These are phyloP conservation scores for Silurus lanzhouensis DNA, from an alignment of 2,797 vertebrate genomes.

Conservation along the genomic window DNA sequence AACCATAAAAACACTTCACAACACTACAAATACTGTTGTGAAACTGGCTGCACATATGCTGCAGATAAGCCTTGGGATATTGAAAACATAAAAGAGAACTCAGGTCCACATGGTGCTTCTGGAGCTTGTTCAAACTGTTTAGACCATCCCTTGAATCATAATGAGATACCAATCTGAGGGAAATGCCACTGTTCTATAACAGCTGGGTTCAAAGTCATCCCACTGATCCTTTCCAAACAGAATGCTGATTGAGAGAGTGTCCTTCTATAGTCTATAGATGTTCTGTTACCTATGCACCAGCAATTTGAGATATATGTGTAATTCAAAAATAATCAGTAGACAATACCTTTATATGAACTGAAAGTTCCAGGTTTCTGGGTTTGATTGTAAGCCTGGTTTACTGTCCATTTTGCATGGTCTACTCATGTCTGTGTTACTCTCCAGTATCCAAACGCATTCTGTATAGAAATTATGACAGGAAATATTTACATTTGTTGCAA, in stretches of 20 bases:
- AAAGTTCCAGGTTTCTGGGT: neutral
- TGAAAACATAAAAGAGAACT: conserved; percentile 28
- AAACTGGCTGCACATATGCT: neutral
- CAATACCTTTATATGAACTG: neutral
- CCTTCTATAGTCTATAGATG: conserved; percentile 38
- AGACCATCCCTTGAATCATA: conserved; percentile 21
- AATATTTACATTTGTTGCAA: neutral
- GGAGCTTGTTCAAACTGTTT: conserved; percentile 44
- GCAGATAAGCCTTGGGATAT: neutral
- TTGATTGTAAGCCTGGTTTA: too few species aligned
- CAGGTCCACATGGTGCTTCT: conserved; percentile 21
- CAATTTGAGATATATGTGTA: conserved; percentile 20
- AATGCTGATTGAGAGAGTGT: conserved; percentile 39
- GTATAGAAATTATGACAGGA: neutral
- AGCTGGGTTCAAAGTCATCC: conserved; percentile 45
- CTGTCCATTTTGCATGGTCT: too few species aligned
- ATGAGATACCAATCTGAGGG: conserved; percentile 3
- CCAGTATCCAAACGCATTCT: too few species aligned
- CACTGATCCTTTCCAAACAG: conserved; percentile 38
- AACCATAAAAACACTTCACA: conserved; percentile 2
- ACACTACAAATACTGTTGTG: neutral
- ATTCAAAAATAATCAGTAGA: conserved; percentile 2
- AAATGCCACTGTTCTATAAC: conserved; percentile 16
- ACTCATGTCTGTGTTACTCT: too few species aligned
- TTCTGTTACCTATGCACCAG: conserved; percentile 11